Base-by-base conservation (phyloP, 1,140 invertebrate species). In the Brachionus asplanchnoidis region DNA sequence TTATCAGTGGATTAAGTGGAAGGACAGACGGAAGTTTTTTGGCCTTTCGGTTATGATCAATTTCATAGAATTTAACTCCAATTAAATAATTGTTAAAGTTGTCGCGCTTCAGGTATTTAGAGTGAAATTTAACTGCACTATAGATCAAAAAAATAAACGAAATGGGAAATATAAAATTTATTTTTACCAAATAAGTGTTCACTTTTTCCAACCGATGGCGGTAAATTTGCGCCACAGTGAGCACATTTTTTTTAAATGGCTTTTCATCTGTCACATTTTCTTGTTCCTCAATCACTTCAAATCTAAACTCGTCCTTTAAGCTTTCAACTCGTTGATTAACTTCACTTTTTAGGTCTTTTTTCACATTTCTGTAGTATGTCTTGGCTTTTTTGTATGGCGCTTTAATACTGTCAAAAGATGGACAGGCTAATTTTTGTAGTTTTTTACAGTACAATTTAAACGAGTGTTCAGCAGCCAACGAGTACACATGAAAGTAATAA, bases 91-190 rank as follows among this genome's bases (percentile, higher is more conserved):
- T 77, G 20, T 50, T 44, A 32, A 26, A 77, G 11, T 50, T 77
- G 44, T 77, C 73, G 26, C 73, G 7, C 50, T 77, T 77, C 0
- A 77, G 8, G 28, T 77, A 77, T 77, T 77, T 77, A 36, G 17
- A 26, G n/a, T 50, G 73, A 77, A 26, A 77, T 26, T 50, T 77
- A 26, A 46, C 12, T 2, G 73, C 73, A 50, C 73, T 50, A 50
- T 26, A 50, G 8, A 50, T 12, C 8, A 77, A 46, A 50, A 77
- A 50, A 3, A 50, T 0, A 50, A 77, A 50, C 11, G 73, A 77
- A 50, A 77, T 50, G 17, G 73, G 73, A 77, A 77, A 77, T 26
- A 50, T 2, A 28, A 77, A 77, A 77, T 46, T 77, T 14, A 77
- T 26, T 50, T 12, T 23, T 26, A 26, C 12, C 20, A 77, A 26